Conservation (phyloP, 2,888 invertebrate species). For the Caenorhabditis sinica region DNA sequence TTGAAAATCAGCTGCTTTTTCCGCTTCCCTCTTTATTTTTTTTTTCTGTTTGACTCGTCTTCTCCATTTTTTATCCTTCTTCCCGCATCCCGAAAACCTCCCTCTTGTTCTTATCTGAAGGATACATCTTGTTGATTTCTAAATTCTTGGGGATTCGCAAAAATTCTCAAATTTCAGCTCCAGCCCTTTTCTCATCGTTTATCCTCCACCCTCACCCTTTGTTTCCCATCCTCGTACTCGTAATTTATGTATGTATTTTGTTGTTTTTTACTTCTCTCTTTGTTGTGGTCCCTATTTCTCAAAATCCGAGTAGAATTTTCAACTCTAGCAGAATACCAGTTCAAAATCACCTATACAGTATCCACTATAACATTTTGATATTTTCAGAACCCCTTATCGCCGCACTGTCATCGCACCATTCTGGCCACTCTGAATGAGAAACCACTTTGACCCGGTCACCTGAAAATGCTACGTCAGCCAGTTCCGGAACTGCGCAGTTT, state of each 20-base stretch:
- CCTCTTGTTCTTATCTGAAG: slow-evolving; percentile 53
- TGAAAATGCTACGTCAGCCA: slow-evolving; percentile 81
- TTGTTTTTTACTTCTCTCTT: slow-evolving; percentile 21
- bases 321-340: not conserved
- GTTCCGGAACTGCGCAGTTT: slow-evolving; percentile 83
- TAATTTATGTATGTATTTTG: slow-evolving; percentile 46
- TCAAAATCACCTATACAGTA: not conserved
- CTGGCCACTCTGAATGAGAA: slow-evolving; percentile 69
- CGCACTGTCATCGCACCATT: slow-evolving; percentile 49
- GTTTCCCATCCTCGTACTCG: slow-evolving; percentile 28
- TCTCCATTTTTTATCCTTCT: slow-evolving; percentile 32
- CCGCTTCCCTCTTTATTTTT: slow-evolving; percentile 31
- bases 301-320: not conserved
- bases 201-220: slow-evolving; percentile 10
- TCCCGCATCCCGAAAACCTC: not conserved
- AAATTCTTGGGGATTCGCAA: slow-evolving; percentile 49
- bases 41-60: slow-evolving; percentile 19
- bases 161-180: slow-evolving; percentile 61
- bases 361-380: not conserved
- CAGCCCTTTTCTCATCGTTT: slow-evolving; percentile 26
- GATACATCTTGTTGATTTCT: slow-evolving; percentile 66
- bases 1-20: slow-evolving; percentile 63
- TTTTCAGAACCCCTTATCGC: slow-evolving; percentile 41
- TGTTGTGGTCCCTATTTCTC: not conserved
- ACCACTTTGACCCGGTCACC: slow-evolving; percentile 74